A percentile compares a stretch with the other conserved stretches of the same genome.
Conservation (phyloP, 2,113 vertebrate species). For the Cavia porcellus region DNA sequence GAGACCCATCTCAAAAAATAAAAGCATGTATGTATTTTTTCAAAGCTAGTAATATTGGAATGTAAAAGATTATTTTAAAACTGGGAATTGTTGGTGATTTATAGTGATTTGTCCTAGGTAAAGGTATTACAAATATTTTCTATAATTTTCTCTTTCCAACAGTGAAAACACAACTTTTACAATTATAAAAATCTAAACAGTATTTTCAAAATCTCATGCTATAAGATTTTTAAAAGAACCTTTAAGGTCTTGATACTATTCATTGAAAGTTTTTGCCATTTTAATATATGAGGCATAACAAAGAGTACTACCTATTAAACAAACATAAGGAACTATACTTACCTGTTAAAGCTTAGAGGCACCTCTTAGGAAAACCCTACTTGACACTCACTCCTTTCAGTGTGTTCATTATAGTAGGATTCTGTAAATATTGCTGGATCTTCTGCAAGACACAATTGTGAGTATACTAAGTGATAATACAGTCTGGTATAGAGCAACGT, state of each 20-base stretch:
- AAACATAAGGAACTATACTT: not conserved
- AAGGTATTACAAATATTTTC: not conserved
- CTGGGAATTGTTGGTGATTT: not conserved
- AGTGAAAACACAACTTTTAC: not conserved
- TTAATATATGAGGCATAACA: not conserved
- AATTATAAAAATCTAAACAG: conserved; percentile 5
- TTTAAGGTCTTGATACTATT: not conserved
- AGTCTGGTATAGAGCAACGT: not conserved
- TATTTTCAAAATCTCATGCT: conserved; percentile 24
- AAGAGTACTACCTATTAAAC: not conserved
- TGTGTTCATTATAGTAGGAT: not conserved
- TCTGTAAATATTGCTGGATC: not conserved
- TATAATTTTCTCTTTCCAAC: conserved; percentile 5
- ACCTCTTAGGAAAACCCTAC: not conserved
- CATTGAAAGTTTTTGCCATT: not conserved
- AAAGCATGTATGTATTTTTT: not conserved
- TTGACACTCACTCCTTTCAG: not conserved
- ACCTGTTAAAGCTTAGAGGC: not conserved
- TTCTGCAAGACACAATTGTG: not conserved
- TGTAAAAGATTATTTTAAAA: conserved; percentile 31
- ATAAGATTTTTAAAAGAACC: not conserved
- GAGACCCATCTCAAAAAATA: conserved; percentile 3
- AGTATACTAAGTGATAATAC: not conserved
- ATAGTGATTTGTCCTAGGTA: not conserved
- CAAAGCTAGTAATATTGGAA: not conserved